Base-by-base conservation (phyloP, 1,140 invertebrate species). In the Atta cephalotes region DNA sequence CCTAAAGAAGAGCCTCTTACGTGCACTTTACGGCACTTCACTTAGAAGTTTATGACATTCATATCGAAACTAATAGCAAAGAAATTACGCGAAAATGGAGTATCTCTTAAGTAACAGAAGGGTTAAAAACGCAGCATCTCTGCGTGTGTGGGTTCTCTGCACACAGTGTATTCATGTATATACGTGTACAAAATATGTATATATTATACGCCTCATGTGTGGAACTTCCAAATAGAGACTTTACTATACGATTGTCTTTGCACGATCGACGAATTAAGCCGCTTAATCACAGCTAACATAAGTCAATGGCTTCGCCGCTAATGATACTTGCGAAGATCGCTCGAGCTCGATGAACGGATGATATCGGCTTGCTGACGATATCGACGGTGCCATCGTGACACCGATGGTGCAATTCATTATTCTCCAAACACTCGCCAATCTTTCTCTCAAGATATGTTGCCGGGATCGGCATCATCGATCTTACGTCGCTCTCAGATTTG, bases 401-500 rank as follows among this genome's bases (percentile, higher is more conserved):
- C n/a, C 78, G 79, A 35, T 9, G 14, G 10, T 0, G 72, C 9
- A 51, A 51, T 4, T 76, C 51, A 1, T 80, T 49, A 10, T 45
- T 63, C 16, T 68, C 56, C 28, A 63, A 79, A 10, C 74, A 28
- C n/a, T 79, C 86, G 51, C 86, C 79, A 21, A 87, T 85, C n/a
- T 87, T 87, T 16, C 9, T 72, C 49, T 87, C 86, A 25, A 85
- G 18, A 9, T 74, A 65, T 31, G 0, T 53, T 5, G 86, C 66
- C 7, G 91, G 85, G 5, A 84, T 76, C 14, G 90, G 82, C 12
- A 86, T 1, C 0, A 80, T 63, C n/a, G 82, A 70, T 25, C 90
- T 91, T 62, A 95, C 81, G 58, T 95, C 92, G 21, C 91, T 92
- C 45, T 94, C 94, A 0, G 94, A 95, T 12, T 93, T 93, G 1